phyloP scores from a whole-genome alignment of 2,113 vertebrate species.

The Jacana jacana region DNA sequence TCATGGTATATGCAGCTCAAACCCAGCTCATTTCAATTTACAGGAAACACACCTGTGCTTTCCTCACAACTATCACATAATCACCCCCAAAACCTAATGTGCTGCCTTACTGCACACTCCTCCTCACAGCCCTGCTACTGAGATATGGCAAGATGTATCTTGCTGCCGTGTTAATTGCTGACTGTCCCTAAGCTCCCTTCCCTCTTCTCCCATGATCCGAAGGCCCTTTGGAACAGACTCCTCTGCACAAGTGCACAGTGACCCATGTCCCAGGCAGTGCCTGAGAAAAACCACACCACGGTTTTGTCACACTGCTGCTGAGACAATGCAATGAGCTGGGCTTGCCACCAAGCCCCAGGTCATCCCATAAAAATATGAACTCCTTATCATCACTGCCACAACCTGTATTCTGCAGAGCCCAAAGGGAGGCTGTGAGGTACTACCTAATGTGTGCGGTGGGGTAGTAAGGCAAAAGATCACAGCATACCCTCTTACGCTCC shows the following conservation, averaged over 20 bases:
- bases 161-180: neutral
- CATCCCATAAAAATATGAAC: neutral
- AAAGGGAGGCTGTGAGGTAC: neutral
- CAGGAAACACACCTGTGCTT: neutral
- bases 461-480: neutral
- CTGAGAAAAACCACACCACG: neutral
- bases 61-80: neutral
- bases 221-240: neutral
- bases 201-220: neutral
- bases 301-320: neutral
- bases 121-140: neutral
- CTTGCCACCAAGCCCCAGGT: neutral
- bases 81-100: neutral
- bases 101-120: neutral
- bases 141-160: neutral
- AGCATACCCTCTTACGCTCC: slow-evolving; percentile 92
- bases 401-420: neutral
- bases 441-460: rapidly evolving
- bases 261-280: neutral
- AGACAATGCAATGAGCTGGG: neutral
- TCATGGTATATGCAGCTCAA: neutral
- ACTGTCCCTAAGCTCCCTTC: neutral
- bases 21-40: neutral
- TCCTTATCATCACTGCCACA: neutral
- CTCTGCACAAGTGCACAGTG: neutral